Conservation (phyloP, 2,797 vertebrate species). For the Morus bassanus region DNA sequence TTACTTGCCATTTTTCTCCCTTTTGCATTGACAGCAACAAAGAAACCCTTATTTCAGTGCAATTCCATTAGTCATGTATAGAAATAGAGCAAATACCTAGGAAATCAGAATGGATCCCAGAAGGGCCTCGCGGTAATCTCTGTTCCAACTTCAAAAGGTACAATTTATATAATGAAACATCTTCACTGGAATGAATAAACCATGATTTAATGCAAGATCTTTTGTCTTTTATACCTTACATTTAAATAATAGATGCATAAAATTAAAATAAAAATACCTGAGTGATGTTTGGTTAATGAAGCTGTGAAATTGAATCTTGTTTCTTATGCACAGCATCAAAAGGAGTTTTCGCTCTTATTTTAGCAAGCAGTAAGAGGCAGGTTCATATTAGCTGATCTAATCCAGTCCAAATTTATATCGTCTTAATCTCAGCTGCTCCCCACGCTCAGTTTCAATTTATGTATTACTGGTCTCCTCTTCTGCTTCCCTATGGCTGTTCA, state of each 20-base stretch:
- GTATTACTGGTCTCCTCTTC: not conserved
- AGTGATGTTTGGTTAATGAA: not conserved
- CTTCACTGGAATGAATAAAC: not conserved
- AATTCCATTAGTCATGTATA: not conserved
- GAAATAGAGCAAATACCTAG: slow-evolving; percentile 18
- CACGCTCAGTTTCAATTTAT: not conserved
- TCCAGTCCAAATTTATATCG: not conserved
- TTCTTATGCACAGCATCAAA: not conserved
- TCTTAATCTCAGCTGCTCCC: not conserved
- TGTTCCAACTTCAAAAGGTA: slow-evolving; percentile 6
- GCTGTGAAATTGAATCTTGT: not conserved
- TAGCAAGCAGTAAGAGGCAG: not conserved
- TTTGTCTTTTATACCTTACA: not conserved
- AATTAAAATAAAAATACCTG: not conserved
- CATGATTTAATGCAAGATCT: not conserved
- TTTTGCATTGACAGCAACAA: not conserved
- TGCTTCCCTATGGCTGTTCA: not conserved
- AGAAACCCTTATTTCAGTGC: not conserved
- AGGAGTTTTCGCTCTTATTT: not conserved
- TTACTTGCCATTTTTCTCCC: not conserved
- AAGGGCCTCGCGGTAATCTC: not conserved
- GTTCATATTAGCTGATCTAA: not conserved
- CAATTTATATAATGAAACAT: slow-evolving; percentile 12
- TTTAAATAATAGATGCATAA: not conserved
- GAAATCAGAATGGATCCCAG: slow-evolving; percentile 30